Conservation (phyloP, 2,888 invertebrate species). For the Luperina testacea region DNA sequence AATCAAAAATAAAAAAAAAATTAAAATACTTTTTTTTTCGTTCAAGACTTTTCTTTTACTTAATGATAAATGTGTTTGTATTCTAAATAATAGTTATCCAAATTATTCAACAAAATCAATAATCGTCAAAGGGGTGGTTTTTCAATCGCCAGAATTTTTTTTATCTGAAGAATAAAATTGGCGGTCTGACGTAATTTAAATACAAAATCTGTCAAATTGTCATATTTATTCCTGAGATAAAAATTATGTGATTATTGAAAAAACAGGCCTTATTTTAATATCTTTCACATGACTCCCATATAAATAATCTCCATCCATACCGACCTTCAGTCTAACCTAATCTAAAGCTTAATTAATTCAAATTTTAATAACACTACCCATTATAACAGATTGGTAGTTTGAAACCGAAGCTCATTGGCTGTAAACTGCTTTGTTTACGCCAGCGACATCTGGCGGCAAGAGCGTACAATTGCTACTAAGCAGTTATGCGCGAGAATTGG, state of each 20-base stretch:
- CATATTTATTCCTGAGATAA: not conserved
- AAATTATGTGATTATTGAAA: not conserved
- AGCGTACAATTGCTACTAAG: conserved; percentile 54
- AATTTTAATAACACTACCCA: conserved; percentile 58
- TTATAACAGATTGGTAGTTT: conserved; percentile 70
- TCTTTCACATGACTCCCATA: not conserved
- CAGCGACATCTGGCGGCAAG: conserved; percentile 71
- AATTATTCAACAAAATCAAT: no score
- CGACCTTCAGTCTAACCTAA: conserved; percentile 14
- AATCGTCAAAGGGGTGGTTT: no score
- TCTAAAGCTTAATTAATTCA: conserved; percentile 38
- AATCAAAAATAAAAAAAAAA: no score
- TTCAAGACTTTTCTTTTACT: no score
- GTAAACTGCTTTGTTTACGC: conserved; percentile 79
- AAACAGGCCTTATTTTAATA: not conserved
- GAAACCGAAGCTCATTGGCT: conserved; percentile 70
- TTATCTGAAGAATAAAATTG: no score
- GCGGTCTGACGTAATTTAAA: no score
- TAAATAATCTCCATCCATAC: conserved; percentile 14
- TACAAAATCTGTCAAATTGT: no score
- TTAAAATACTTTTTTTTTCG: no score
- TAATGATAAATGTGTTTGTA: no score
- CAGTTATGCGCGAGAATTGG: conserved; percentile 47
- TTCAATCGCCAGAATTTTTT: no score
- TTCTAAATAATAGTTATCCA: no score